A percentile compares a stretch with the other conserved stretches of the same genome.
phyloP scores from a whole-genome alignment of 1,140 invertebrate species.

The Bombus waltoni region DNA sequence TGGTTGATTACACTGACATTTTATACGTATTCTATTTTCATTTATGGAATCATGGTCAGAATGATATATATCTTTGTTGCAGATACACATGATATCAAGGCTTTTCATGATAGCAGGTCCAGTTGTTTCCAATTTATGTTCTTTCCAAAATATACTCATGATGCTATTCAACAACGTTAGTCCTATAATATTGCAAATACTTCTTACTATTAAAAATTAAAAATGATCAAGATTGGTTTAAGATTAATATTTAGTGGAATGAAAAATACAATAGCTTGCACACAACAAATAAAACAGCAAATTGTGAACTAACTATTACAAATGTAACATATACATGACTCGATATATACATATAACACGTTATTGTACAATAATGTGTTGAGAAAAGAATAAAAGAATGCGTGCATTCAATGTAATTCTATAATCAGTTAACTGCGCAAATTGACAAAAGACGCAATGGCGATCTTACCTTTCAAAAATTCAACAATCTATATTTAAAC shows the following conservation, averaged over 20 bases:
- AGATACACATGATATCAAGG: conserved; percentile 70
- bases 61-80: conserved; percentile 60
- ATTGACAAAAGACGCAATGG: conserved; percentile 36
- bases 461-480: conserved; percentile 12
- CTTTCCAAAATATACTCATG: conserved; percentile 36
- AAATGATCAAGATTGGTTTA: background rate
- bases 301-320: background rate
- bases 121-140: background rate
- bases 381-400: background rate
- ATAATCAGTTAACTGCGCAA: conserved; percentile 19
- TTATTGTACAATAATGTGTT: background rate
- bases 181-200: background rate
- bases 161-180: background rate
- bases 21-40: conserved; percentile 25
- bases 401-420: background rate
- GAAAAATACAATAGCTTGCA: background rate
- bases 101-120: conserved; percentile 70
- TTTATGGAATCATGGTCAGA: conserved; percentile 38
- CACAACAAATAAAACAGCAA: background rate
- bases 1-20: conserved; percentile 42
- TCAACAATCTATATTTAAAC: background rate
- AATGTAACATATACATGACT: background rate
- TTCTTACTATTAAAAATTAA: background rate
- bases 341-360: background rate
- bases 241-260: background rate